Percentiles rank a stretch among this genome's conserved stretches.
Conservation (phyloP, 2,113 vertebrate species). For the Dipodomys ordii region DNA sequence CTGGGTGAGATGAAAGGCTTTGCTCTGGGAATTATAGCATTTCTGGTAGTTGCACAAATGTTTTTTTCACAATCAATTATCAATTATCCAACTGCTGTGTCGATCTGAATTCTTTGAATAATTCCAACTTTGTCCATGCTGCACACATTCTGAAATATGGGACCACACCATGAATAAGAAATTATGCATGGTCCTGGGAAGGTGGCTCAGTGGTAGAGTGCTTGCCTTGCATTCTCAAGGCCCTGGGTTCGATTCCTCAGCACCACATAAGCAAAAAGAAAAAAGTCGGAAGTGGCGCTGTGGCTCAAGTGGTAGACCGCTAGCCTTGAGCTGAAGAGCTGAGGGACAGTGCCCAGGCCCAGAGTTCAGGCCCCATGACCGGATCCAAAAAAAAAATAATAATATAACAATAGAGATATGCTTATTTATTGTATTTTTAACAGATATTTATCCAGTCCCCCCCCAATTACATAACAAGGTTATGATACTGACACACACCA, state of each 20-base stretch:
- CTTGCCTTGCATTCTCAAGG: no score
- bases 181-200: no score
- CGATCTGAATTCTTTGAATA: background rate
- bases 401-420: background rate
- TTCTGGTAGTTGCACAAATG: constrained; percentile 17
- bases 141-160: background rate
- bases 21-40: background rate
- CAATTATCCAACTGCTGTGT: background rate
- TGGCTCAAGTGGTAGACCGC: no score
- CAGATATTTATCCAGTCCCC: background rate
- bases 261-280: no score
- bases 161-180: no score
- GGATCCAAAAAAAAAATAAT: no score
- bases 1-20: background rate
- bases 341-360: no score
- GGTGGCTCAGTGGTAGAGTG: no score
- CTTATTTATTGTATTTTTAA: background rate
- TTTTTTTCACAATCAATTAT: constrained; percentile 9
- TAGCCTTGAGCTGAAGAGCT: no score
- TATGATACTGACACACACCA: background rate
- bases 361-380: no score
- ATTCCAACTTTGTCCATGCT: background rate
- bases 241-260: no score
- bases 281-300: no score
- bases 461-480: background rate